phyloP scores from a whole-genome alignment of 1,140 invertebrate genomes.

The Leptinotarsa undecemlineata region DNA sequence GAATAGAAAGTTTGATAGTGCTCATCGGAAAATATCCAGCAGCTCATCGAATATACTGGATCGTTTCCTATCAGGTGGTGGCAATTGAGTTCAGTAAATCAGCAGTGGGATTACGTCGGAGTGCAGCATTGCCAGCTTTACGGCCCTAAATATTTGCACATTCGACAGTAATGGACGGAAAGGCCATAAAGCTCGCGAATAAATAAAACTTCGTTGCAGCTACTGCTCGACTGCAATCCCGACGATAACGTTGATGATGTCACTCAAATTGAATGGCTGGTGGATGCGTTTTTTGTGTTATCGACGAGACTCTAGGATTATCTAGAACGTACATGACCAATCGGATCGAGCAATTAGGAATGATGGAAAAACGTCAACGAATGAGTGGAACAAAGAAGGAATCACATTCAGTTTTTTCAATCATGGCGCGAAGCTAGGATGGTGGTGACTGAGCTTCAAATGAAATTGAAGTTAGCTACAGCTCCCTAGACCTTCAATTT shows the following conservation, averaged over 20 bases:
- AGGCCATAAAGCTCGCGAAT: neutral
- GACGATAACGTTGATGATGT: neutral
- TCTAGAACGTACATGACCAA: neutral
- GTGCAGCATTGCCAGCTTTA: neutral
- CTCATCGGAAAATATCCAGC: neutral
- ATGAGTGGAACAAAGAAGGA: no score
- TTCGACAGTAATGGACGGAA: neutral
- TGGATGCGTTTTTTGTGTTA: neutral
- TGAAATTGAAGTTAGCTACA: no score
- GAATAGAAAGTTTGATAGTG: neutral
- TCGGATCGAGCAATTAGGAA: neutral
- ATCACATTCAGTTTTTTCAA: no score
- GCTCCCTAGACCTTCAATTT: no score
- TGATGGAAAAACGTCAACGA: neutral
- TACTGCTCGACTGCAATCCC: neutral
- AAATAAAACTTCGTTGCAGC: neutral
- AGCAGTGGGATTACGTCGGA: neutral
- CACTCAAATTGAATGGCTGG: conserved; percentile 5
- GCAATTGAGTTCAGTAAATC: neutral
- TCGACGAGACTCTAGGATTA: neutral
- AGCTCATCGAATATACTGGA: neutral
- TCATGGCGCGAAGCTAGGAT: no score
- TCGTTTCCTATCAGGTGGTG: neutral
- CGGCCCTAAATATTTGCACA: conserved; percentile 4
- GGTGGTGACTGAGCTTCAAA: no score